These are phyloP conservation scores for Strigops habroptila DNA, from an alignment of 2,113 vertebrate species.

Conservation along the genomic window DNA sequence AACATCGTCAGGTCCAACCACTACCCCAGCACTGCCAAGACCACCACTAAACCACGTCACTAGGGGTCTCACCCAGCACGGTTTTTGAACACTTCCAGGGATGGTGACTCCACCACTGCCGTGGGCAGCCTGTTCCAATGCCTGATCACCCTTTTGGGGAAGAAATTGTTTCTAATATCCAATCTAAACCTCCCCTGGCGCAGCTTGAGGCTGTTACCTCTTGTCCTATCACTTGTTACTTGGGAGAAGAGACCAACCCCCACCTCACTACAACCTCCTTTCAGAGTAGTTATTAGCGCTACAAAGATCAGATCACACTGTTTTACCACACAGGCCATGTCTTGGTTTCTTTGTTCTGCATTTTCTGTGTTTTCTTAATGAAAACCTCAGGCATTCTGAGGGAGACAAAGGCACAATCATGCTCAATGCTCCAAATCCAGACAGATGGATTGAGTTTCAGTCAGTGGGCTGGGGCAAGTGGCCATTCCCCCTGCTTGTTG, in stretches of 20 bases:
- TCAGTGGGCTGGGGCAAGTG: background rate
- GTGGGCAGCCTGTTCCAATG: background rate
- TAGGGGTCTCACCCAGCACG: background rate
- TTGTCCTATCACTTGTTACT: background rate
- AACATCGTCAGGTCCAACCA: background rate
- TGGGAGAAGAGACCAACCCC: background rate
- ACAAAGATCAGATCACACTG: background rate
- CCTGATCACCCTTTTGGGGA: background rate
- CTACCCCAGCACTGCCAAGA: background rate
- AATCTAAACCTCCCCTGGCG: background rate
- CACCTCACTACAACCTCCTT: background rate
- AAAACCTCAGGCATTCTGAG: background rate
- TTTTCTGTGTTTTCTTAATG: background rate
- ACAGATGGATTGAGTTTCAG: background rate
- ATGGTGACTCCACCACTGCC: background rate
- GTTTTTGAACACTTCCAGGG: background rate
- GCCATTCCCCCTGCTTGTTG: background rate
- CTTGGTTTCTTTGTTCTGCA: background rate
- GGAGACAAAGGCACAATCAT: too few relatives aligned
- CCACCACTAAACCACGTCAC: background rate
- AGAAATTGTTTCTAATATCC: background rate
- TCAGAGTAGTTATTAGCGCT: background rate
- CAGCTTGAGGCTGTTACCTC: background rate
- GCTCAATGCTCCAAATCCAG: background rate
- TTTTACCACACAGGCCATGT: accelerated